Evolutionary conservation across 1,140 invertebrate species (phyloP).

Genomic region (Calycopis cecrops): DNA sequence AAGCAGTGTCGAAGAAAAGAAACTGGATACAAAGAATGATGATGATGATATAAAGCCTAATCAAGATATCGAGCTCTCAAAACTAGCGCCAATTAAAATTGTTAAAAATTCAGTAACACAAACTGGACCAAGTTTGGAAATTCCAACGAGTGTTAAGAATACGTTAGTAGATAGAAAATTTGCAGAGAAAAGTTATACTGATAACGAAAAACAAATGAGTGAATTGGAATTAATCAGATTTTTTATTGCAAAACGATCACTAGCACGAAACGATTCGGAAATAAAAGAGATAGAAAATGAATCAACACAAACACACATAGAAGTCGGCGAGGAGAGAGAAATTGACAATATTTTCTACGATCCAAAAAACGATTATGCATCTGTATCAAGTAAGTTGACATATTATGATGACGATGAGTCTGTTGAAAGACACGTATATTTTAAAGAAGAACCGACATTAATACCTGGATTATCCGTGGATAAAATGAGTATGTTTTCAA

Average conservation of each 20-base stretch:
- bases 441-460: not conserved
- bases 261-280: not conserved
- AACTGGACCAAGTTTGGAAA: slow-evolving; percentile 49
- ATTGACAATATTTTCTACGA: slow-evolving; percentile 40
- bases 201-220: slow-evolving; percentile 10
- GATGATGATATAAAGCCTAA: not conserved
- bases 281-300: not conserved
- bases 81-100: not conserved
- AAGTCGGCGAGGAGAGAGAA: slow-evolving; percentile 38
- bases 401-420: not conserved
- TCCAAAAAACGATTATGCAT: slow-evolving; percentile 2
- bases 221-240: slow-evolving; percentile 26
- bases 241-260: slow-evolving; percentile 16
- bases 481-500: too few relatives aligned
- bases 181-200: too few relatives aligned
- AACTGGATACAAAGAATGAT: too few relatives aligned
- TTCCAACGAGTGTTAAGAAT: slow-evolving; percentile 6
- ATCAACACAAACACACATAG: not conserved
- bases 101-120: slow-evolving; percentile 37
- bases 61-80: not conserved
- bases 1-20: not conserved
- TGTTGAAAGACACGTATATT: not conserved
- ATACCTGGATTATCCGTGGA: too few relatives aligned
- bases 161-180: not conserved
- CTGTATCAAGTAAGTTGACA: slow-evolving; percentile 19